Conservation (phyloP, 2,888 invertebrate genomes). For the Ligdia adustata region DNA sequence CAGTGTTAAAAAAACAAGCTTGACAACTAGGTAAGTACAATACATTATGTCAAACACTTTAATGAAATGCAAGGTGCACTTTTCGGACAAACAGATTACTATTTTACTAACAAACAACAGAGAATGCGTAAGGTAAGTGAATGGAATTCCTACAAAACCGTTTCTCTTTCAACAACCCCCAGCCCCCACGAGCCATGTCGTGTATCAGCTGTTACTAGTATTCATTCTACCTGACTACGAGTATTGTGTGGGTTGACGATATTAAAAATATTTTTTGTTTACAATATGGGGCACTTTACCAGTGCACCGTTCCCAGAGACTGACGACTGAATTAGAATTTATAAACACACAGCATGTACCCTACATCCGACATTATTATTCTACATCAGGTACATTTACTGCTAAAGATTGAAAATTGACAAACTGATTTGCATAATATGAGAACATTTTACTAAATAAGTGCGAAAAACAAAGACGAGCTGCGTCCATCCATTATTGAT, state of each 20-base stretch:
- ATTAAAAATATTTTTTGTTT: constrained; percentile 13
- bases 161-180: background rate
- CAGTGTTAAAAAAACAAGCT: background rate
- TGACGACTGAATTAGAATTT: constrained; percentile 17
- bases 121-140: background rate
- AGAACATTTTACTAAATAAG: too few relatives aligned
- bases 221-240: constrained; percentile 18
- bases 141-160: constrained; percentile 6
- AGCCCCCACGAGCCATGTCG: constrained; percentile 5
- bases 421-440: too few relatives aligned
- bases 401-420: background rate
- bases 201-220: constrained; percentile 29
- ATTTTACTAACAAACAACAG: background rate
- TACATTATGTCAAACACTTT: background rate
- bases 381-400: background rate
- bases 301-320: constrained; percentile 9
- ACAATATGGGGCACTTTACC: constrained; percentile 17
- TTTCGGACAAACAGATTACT: background rate
- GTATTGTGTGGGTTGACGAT: constrained; percentile 21
- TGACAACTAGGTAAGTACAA: background rate
- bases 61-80: constrained; percentile 9
- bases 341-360: constrained; percentile 9
- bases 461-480: too few relatives aligned
- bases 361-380: constrained; percentile 19
- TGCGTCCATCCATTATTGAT: too few relatives aligned